Conservation (phyloP, 2,113 vertebrate genomes). For the Phycodurus eques region DNA sequence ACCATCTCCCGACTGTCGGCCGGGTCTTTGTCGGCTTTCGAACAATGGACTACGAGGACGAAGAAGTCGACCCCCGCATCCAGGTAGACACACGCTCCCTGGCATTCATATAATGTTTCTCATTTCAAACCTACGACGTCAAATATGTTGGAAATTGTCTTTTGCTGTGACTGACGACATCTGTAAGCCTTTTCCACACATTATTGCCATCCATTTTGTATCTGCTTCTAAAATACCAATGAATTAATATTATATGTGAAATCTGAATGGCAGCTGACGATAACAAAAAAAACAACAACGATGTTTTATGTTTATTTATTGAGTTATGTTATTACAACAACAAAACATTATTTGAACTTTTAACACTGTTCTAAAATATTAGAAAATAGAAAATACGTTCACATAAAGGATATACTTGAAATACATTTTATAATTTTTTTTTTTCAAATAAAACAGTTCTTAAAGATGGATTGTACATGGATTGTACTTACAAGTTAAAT, state of each 20-base stretch:
- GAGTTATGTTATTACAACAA: too few relatives aligned
- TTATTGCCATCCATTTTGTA: neutral
- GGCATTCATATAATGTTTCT: too few relatives aligned
- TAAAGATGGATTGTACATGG: too few relatives aligned
- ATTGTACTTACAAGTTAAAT: too few relatives aligned
- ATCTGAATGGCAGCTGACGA: neutral
- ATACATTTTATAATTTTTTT: too few relatives aligned
- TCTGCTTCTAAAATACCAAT: neutral
- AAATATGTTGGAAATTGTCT: neutral
- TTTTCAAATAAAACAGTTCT: too few relatives aligned
- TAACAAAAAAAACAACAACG: too few relatives aligned
- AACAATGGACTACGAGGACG: slow-evolving; percentile 76
- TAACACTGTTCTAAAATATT: too few relatives aligned
- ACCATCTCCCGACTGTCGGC: neutral
- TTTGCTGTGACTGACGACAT: neutral
- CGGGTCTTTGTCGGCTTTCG: neutral
- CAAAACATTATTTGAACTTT: too few relatives aligned
- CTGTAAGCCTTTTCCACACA: neutral
- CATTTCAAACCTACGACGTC: neutral
- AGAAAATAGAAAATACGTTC: too few relatives aligned
- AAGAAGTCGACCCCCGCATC: slow-evolving; percentile 91
- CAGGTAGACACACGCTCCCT: slow-evolving; percentile 72
- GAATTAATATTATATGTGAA: neutral
- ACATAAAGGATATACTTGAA: too few relatives aligned
- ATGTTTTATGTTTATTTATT: too few relatives aligned